phyloP scores from a whole-genome alignment of 2,888 invertebrate genomes.

The Aspidiotus destructor region DNA sequence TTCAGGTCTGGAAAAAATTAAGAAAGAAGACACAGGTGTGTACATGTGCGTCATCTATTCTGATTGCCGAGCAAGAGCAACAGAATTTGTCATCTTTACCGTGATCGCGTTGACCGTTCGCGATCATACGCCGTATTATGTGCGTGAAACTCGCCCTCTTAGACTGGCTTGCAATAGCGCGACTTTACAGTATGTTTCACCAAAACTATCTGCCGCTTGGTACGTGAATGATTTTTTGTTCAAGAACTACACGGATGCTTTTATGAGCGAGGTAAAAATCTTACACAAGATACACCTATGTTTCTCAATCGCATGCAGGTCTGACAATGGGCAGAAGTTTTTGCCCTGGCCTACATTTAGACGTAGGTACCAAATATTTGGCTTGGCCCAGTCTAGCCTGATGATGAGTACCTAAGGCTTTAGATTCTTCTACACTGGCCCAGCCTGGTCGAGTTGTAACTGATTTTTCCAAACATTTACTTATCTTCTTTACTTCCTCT shows the following conservation, averaged over 20 bases:
- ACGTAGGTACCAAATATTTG: too few species aligned
- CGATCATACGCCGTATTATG: neutral
- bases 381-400: too few species aligned
- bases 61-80: neutral
- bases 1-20: conserved; percentile 6
- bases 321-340: too few species aligned
- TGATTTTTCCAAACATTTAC: too few species aligned
- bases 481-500: too few species aligned
- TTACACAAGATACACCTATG: too few species aligned
- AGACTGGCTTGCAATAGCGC: conserved; percentile 16
- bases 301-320: too few species aligned
- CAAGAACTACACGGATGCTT: too few species aligned
- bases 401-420: too few species aligned
- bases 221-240: conserved; percentile 15
- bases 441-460: neutral
- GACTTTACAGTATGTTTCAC: conserved; percentile 11
- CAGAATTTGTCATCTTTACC: conserved; percentile 14
- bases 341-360: too few species aligned
- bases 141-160: neutral
- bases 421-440: too few species aligned
- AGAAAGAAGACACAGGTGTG: conserved; percentile 13
- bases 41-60: conserved; percentile 25
- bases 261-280: too few species aligned
- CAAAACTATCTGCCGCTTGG: conserved; percentile 10
- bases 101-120: conserved; percentile 10